These are phyloP conservation scores for Anthophora plumipes DNA, from an alignment of 2,888 invertebrate species.

Conservation along the genomic window DNA sequence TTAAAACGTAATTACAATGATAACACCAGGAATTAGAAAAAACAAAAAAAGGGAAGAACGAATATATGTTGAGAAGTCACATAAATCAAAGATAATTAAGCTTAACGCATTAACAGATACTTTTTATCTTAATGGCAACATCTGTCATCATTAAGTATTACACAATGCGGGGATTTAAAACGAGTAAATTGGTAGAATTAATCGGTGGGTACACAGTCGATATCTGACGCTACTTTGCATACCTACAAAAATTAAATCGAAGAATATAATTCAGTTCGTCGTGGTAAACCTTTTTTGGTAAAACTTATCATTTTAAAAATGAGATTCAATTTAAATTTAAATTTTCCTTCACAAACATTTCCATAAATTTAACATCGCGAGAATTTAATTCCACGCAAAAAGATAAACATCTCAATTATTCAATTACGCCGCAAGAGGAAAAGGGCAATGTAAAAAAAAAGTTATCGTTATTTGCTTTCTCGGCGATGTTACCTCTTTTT, in stretches of 20 bases:
- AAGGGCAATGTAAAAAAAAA: background rate
- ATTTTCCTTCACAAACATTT: too few species aligned
- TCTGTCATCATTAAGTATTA: background rate
- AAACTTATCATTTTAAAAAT: too few species aligned
- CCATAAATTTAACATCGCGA: background rate
- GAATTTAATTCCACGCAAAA: background rate
- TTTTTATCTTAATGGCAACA: background rate
- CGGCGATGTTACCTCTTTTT: constrained; percentile 47
- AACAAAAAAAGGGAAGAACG: background rate
- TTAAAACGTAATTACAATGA: background rate
- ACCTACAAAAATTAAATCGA: too few species aligned
- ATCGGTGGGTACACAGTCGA: background rate
- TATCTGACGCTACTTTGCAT: background rate
- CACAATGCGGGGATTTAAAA: background rate
- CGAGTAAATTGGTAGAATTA: constrained; percentile 1
- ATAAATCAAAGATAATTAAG: background rate
- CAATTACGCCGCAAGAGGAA: background rate
- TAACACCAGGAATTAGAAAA: too few species aligned
- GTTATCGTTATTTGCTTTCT: constrained; percentile 39
- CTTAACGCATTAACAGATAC: background rate
- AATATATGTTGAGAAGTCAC: background rate
- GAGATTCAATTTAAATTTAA: background rate
- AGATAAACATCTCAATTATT: background rate
- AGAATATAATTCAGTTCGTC: too few species aligned
- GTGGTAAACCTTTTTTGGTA: too few species aligned